phyloP scores from a whole-genome alignment of 2,797 vertebrate genomes.

The Sciurus vulgaris region DNA sequence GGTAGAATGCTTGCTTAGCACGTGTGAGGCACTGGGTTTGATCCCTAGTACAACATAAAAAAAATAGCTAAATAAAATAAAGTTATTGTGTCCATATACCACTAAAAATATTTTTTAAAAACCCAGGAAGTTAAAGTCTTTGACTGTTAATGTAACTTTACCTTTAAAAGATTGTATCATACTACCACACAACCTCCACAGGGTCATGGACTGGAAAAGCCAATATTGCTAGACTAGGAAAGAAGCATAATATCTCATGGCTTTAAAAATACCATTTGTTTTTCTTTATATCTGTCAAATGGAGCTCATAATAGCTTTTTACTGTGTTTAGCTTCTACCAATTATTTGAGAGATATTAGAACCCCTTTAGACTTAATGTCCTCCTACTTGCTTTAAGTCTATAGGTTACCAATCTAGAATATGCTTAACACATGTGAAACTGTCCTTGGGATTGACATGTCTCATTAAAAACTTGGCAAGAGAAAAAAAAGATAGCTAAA shows the following conservation, averaged over 20 bases:
- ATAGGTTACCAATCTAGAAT: neutral
- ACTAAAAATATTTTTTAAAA: too few relatives aligned
- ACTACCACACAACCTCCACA: neutral
- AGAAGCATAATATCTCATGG: neutral
- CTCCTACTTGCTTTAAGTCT: neutral
- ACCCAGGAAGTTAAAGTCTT: neutral
- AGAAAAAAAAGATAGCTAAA: constrained; percentile 34
- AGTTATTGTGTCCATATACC: too few relatives aligned
- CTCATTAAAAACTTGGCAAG: constrained; percentile 45
- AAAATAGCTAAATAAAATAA: too few relatives aligned
- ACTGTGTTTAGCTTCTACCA: neutral
- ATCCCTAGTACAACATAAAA: too few relatives aligned
- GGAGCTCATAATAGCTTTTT: neutral
- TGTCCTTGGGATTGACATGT: neutral
- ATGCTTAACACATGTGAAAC: neutral
- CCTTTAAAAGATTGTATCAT: neutral
- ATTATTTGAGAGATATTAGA: neutral
- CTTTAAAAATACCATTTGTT: neutral
- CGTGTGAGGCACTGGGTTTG: too few relatives aligned
- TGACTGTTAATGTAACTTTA: neutral
- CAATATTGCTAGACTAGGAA: neutral
- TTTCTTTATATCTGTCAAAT: neutral
- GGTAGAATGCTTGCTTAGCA: too few relatives aligned
- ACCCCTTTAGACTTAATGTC: neutral
- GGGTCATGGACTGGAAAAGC: neutral